Evolutionary conservation across 2,113 vertebrate genomes (phyloP).

Genomic region (Zootoca vivipara): DNA sequence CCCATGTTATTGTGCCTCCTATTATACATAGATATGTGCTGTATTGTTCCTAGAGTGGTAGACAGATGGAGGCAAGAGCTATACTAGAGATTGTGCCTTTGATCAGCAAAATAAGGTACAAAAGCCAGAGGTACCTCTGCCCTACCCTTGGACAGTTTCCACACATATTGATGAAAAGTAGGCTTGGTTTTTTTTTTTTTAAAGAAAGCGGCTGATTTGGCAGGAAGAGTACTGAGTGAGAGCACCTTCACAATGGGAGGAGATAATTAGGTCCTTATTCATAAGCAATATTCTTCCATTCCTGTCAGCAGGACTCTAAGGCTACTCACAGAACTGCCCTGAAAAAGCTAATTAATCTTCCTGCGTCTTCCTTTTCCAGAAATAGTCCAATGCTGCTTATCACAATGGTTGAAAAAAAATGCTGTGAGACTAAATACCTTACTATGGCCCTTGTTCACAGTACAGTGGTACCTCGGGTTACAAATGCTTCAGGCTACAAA

Average conservation of each 20-base stretch:
- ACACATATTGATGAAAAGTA: background rate
- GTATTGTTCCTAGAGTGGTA: background rate
- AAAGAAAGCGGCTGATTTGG: background rate
- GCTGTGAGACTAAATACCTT: background rate
- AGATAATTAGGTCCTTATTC: background rate
- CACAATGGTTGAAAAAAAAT: background rate
- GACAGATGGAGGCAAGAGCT: constrained; percentile 4
- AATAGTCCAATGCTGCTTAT: background rate
- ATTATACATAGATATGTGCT: background rate
- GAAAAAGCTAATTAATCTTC: background rate
- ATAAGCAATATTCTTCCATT: background rate
- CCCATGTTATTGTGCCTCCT: background rate
- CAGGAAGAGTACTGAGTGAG: constrained; percentile 4
- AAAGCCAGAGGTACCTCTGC: background rate
- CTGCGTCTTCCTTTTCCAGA: constrained; percentile 9
- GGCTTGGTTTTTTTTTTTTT: background rate
- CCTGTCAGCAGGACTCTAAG: background rate
- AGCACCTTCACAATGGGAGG: background rate
- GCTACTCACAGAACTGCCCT: rapidly evolving
- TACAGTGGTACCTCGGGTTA: too few species aligned
- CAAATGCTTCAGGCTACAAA: too few species aligned
- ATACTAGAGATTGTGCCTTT: background rate
- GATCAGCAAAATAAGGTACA: constrained; percentile 19
- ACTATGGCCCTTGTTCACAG: background rate
- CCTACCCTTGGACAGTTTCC: background rate